Evolutionary conservation across 2,888 invertebrate genomes (phyloP), one percentile per base, ranked within the genome.

Genomic region (Stegophylla sp.): DNA sequence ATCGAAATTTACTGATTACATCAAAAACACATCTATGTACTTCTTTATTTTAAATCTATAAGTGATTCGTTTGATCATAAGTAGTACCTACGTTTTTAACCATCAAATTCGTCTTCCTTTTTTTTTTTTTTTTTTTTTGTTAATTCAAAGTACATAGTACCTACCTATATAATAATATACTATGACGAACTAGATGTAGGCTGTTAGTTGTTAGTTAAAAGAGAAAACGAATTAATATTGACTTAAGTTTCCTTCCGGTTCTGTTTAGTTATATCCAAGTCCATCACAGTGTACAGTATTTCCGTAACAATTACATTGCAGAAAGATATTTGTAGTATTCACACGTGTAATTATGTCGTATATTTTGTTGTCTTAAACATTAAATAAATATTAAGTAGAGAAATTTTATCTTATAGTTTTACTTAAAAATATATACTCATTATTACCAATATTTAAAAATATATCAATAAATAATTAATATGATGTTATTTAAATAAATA

Each of bases 231-330:
- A 64, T 75, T 75, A 51, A 34, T 75, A 64, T 75, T 51, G 51
- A 75, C 75, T 75, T 75, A 12, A 51, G 75, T 75, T 75, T 64
- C 51, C 75, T 64, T 75, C 75, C 75, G 64, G 75, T 53, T 75
- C 51, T 75, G 64, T 75, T 74, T 74, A 63, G 63, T 63, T 74
- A 20, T 63, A 74, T 63, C 48, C 74, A 51, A 74, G 48, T 63
- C 75, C 17, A 41, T 51, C 64, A 63, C 28, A 34, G 23, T 23
- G 45, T 43, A 59, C 43, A 26, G 34, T 74, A 74, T 63, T 74
- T 75, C 74, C 74, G 63, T 64, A 51, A 34, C 75, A 75, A 41
- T 23, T 53, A 17, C 51, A 71, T 48, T 51, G 15, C 28, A 51
- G 34, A 63, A 75, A 41, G 9, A 64, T 23, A 64, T 75, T 75